Conservation (phyloP, 2,888 invertebrate species). For the Trichacis sp. region DNA sequence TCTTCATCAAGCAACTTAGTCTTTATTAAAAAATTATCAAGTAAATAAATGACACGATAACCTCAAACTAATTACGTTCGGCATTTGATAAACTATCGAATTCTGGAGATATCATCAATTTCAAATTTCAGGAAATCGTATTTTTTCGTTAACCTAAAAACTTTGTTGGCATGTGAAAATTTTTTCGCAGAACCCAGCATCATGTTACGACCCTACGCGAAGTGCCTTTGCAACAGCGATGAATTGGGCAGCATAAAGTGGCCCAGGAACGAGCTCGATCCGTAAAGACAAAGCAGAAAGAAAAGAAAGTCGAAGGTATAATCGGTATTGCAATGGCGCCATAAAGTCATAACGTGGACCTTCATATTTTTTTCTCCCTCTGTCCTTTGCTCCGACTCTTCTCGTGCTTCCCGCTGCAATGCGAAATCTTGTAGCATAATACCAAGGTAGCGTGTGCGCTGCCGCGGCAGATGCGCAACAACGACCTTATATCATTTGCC, state of each 20-base stretch:
- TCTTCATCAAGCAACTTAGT: no score
- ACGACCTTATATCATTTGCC: conserved; percentile 61
- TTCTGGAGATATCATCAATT: no score
- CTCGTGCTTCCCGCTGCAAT: conserved; percentile 36
- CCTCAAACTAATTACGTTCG: no score
- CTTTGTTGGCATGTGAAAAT: no score
- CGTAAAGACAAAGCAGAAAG: conserved; percentile 46
- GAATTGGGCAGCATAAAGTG: conserved; percentile 58
- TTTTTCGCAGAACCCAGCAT: no score
- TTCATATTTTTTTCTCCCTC: conserved; percentile 17
- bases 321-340: conserved; percentile 46
- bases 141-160: no score
- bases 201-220: no score
- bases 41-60: no score
- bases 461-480: conserved; percentile 51
- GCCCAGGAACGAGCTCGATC: no score
- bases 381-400: conserved; percentile 19
- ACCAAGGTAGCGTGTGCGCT: conserved; percentile 32
- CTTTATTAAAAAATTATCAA: no score
- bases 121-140: no score
- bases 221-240: conserved; percentile 54
- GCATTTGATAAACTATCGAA: neutral
- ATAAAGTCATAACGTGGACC: conserved; percentile 60
- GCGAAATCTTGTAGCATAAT: conserved; percentile 32
- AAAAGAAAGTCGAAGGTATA: conserved; percentile 32